Conservation (phyloP, 2,888 invertebrate species). For the Koerneria pararmatus region DNA sequence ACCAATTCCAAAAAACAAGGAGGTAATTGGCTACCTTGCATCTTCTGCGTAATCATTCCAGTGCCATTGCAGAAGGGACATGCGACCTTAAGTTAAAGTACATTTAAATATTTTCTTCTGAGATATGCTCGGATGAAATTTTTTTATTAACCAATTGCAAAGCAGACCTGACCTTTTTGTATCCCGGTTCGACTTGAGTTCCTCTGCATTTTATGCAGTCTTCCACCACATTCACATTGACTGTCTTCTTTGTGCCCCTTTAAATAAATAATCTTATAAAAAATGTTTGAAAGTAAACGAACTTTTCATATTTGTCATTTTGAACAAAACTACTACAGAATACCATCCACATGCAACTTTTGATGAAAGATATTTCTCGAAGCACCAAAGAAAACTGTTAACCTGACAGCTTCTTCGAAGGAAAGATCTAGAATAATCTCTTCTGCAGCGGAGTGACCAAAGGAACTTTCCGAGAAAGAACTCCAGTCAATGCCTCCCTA, state of each 20-base stretch:
- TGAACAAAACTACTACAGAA: no score
- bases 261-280: neutral
- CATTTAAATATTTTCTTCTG: neutral
- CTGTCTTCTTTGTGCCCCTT: conserved; percentile 76
- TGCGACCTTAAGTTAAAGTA: conserved; percentile 63
- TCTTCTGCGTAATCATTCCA: conserved; percentile 73
- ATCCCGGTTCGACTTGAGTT: conserved; percentile 81
- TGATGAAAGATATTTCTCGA: no score
- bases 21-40: no score
- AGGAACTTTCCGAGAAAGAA: conserved; percentile 47
- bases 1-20: no score
- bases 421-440: conserved; percentile 71
- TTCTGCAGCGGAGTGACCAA: conserved; percentile 47
- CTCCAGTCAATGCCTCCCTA: conserved; percentile 40
- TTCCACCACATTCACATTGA: conserved; percentile 85
- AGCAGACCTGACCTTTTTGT: conserved; percentile 78
- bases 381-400: neutral
- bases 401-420: conserved; percentile 85
- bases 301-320: no score
- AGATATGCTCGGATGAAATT: neutral
- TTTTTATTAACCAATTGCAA: no score
- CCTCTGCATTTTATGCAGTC: conserved; percentile 85
- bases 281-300: neutral
- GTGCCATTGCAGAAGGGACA: conserved; percentile 93
- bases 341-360: no score